Base-by-base conservation (phyloP, 2,888 invertebrate species). In the Epistrophella euchroma region DNA sequence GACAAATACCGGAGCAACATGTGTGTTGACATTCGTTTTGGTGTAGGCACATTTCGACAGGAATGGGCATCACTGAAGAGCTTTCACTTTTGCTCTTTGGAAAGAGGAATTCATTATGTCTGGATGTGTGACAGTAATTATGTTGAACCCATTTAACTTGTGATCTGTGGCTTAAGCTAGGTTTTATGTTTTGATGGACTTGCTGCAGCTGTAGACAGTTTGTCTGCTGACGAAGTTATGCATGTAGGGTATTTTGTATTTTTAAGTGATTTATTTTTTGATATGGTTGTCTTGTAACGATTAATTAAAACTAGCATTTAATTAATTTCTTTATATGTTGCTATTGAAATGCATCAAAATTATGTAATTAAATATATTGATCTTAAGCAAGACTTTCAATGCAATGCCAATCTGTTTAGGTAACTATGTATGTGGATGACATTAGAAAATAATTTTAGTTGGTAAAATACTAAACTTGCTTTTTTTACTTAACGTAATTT, bases 71-170 rank as follows among this genome's bases (percentile, higher is more conserved):
- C 58, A 68, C 32, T 68, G 72, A 76, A 52, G 68, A 85, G 85
- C 85, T 85, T 85, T 85, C 85, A 85, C 85, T 85, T 85, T 85
- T 72, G 19, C 56, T 47, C 15, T 68, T 19, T 25, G 58, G 35
- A 72, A 71, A 75, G 72, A 64, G 66, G 73, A 81, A 77, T 85
- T 85, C 75, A 81, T 81, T 81, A 72, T 70, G 76, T 76, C 56
- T 72, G 43, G 50, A 25, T 68, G 47, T 72, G 76, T 72, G 76
- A 76, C 85, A 76, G 68, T 81, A 76, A 81, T 73, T 76, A 72
- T 58, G 55, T 37, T 47, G 52, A 68, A 76, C 71, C 40, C 22
- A 71, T 84, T 80, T 71, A 68, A 72, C 13, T 50, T 50, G 43
- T 66, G 60, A 40, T 37, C 15, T 60, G 62, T 17, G 70, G 56